Evolutionary conservation across 1,140 invertebrate species (phyloP).

Genomic region (Triops cancriformis): DNA sequence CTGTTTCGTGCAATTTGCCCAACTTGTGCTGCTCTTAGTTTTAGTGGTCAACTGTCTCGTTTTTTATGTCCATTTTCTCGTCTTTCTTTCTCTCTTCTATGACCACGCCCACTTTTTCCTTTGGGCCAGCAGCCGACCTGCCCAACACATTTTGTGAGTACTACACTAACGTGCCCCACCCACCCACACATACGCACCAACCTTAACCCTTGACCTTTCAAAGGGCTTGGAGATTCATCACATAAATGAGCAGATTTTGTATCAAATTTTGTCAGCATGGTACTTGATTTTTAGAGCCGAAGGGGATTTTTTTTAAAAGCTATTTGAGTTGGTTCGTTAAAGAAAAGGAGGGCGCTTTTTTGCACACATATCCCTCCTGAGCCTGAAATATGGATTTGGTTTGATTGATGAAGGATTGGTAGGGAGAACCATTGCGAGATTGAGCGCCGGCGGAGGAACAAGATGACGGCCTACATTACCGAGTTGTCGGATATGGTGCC

Average conservation of each 20-base stretch:
- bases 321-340: conserved; percentile 4
- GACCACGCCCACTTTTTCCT: conserved; percentile 9
- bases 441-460: conserved; percentile 92
- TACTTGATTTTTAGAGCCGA: not conserved
- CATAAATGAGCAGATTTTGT: too few relatives aligned
- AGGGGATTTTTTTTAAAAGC: not conserved
- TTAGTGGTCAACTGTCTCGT: conserved; percentile 10
- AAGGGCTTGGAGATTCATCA: too few relatives aligned
- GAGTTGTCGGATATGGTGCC: conserved; percentile 99
- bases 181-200: not conserved
- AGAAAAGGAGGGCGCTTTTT: conserved; percentile 16
- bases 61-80: conserved; percentile 1
- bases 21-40: conserved; percentile 9
- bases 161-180: not conserved
- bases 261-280: too few relatives aligned
- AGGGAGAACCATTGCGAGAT: conserved; percentile 99
- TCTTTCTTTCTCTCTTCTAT: conserved; percentile 14
- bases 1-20: not conserved
- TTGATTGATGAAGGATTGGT: conserved; percentile 40
- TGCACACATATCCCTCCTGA: conserved; percentile 8
- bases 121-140: conserved; percentile 9
- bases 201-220: too few relatives aligned
- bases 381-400: conserved; percentile 11
- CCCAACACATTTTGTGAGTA: conserved; percentile 13
- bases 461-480: conserved; percentile 99